These are phyloP conservation scores for Hypomesus transpacificus DNA, from an alignment of 2,113 vertebrate species.

Conservation along the genomic window DNA sequence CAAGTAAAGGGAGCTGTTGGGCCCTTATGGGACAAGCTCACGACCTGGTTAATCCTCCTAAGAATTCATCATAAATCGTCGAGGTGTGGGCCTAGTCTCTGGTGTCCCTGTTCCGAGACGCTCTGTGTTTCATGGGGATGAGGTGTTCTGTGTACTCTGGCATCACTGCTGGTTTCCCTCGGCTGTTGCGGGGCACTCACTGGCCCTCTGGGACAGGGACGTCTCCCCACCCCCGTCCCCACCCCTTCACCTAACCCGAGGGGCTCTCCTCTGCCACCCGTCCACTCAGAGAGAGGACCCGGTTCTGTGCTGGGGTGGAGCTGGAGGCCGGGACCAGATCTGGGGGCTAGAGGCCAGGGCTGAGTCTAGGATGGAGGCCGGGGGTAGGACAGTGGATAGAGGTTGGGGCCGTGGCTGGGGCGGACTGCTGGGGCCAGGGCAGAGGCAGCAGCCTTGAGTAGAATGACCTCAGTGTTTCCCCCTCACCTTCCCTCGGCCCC, in stretches of 20 bases:
- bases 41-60: no score
- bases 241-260: background rate
- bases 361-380: no score
- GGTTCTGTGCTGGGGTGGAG: background rate
- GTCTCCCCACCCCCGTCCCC: background rate
- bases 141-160: background rate
- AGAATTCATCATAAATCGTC: no score
- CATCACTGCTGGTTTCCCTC: background rate
- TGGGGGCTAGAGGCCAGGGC: no score
- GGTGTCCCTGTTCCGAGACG: no score
- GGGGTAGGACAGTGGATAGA: no score
- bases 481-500: conserved; percentile 4
- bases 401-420: no score
- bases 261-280: conserved; percentile 29
- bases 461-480: conserved; percentile 48
- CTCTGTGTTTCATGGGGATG: background rate
- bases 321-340: no score
- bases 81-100: no score
- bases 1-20: no score
- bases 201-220: background rate
- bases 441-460: conserved; percentile 20
- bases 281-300: background rate
- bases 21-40: no score
- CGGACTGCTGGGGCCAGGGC: conserved; percentile 10
- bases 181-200: conserved; percentile 25